Conservation (phyloP, 2,113 vertebrate species). For the Galbula dea region DNA sequence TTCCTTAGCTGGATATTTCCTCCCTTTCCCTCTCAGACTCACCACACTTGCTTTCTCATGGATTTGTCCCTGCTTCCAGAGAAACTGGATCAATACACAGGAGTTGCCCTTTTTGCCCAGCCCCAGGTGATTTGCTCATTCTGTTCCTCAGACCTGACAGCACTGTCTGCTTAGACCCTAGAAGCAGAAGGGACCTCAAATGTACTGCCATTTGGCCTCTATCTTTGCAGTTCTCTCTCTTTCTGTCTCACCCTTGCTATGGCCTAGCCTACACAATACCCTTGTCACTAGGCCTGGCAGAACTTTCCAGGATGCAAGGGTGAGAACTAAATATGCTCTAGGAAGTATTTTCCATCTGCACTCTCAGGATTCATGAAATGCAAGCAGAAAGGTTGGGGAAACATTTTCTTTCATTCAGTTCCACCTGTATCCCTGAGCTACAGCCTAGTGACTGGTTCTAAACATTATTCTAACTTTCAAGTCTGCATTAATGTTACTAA, state of each 20-base stretch:
- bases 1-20: not conserved
- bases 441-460: conserved; percentile 76
- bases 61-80: not conserved
- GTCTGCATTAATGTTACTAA: conserved; percentile 64
- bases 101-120: not conserved
- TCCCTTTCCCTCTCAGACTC: not conserved
- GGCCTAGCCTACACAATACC: not conserved
- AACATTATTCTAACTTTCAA: conserved; percentile 63
- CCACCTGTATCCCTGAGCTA: conserved; percentile 37
- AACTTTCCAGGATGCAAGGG: not conserved
- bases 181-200: not conserved
- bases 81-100: not conserved
- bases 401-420: not conserved
- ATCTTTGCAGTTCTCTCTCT: not conserved
- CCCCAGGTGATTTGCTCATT: rapidly evolving
- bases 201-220: not conserved
- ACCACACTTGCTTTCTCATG: not conserved
- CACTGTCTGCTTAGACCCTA: not conserved
- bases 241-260: not conserved
- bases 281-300: not conserved
- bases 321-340: not conserved
- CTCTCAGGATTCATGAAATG: not conserved
- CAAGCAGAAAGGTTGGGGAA: not conserved
- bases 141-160: not conserved
- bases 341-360: not conserved